Percentiles rank a stretch among this genome's conserved stretches.
Conservation (phyloP, 1,140 invertebrate genomes). For the Teleogryllus occipitalis region DNA sequence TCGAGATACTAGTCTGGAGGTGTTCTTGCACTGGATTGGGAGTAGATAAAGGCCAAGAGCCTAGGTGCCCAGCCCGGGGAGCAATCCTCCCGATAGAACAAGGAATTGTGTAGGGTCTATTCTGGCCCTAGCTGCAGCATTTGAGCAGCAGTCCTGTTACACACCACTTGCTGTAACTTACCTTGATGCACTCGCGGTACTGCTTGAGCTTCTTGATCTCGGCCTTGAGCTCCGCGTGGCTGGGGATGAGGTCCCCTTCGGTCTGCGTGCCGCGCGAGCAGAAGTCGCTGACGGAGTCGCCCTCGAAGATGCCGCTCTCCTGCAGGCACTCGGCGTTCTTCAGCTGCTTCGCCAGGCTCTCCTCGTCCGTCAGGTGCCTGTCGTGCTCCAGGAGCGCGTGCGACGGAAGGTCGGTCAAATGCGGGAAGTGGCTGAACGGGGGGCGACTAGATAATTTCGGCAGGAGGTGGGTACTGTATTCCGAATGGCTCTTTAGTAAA, state of each 20-base stretch:
- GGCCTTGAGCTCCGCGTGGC: conserved; percentile 25
- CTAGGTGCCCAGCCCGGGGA: too few relatives aligned
- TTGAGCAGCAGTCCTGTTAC: neutral
- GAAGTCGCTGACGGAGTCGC: conserved; percentile 41
- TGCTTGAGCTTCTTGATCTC: conserved; percentile 48
- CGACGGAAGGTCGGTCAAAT: neutral
- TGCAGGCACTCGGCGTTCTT: conserved; percentile 41
- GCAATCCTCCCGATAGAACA: too few relatives aligned
- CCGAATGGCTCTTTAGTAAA: conserved; percentile 21
- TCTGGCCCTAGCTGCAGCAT: too few relatives aligned
- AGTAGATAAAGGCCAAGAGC: too few relatives aligned
- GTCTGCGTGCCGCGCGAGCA: conserved; percentile 44
- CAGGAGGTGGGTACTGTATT: neutral
- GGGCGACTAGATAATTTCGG: neutral
- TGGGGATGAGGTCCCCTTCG: conserved; percentile 29
- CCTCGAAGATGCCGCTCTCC: conserved; percentile 57
- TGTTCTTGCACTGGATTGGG: too few relatives aligned
- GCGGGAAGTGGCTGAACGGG: neutral
- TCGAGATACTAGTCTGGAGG: too few relatives aligned
- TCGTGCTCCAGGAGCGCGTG: conserved; percentile 26
- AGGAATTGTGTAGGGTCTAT: too few relatives aligned
- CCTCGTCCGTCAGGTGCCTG: conserved; percentile 31
- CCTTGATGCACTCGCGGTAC: conserved; percentile 46
- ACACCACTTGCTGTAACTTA: conserved; percentile 28
- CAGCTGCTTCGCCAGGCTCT: conserved; percentile 33